Percentiles rank a stretch among this genome's conserved stretches.
Evolutionary conservation across 2,888 invertebrate genomes (phyloP).

Genomic region (Deroplatys truncata): DNA sequence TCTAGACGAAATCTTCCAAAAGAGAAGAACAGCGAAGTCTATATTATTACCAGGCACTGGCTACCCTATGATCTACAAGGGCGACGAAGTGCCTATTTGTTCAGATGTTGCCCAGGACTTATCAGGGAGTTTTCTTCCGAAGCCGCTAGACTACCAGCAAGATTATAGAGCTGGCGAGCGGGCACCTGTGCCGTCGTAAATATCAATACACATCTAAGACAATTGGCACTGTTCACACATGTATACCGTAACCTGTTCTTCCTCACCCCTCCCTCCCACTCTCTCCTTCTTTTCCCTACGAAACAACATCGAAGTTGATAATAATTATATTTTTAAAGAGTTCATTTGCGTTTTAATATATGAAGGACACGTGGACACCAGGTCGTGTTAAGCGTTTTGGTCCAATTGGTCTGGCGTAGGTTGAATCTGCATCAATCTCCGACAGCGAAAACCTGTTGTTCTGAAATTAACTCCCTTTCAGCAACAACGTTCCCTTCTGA

Average conservation of each 20-base stretch:
- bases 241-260: background rate
- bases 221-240: background rate
- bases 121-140: too few relatives aligned
- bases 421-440: background rate
- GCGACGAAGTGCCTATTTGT: too few relatives aligned
- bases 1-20: too few relatives aligned
- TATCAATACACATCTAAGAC: background rate
- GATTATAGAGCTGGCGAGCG: background rate
- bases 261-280: background rate
- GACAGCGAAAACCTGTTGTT: background rate
- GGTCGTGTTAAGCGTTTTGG: background rate
- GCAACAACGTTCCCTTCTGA: background rate
- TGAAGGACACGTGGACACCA: background rate
- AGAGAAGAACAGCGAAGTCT: too few relatives aligned
- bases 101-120: too few relatives aligned
- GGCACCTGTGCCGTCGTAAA: background rate
- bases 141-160: too few relatives aligned
- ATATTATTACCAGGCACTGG: too few relatives aligned
- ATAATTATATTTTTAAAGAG: background rate
- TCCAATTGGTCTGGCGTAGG: background rate
- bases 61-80: too few relatives aligned
- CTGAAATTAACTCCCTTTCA: background rate
- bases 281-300: background rate
- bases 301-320: background rate
- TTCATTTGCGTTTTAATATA: background rate